Base-by-base conservation (phyloP, 2,888 invertebrate genomes). In the Andrena fulva region DNA sequence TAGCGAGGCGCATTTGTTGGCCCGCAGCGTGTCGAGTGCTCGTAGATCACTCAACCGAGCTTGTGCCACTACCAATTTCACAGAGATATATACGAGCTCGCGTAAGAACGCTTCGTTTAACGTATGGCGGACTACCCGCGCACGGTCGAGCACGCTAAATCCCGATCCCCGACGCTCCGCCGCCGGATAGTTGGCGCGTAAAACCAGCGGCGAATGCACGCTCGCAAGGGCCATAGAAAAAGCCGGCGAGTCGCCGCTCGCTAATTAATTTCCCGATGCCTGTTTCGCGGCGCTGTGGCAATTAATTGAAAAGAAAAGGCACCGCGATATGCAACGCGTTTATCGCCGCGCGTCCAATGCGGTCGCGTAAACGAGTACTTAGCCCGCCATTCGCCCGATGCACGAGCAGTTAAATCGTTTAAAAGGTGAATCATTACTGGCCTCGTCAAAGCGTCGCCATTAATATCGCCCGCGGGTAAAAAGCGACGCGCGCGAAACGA, bases 41-140 rank as follows among this genome's bases (percentile, higher is more conserved):
- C 91, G 90, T 90, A 89, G 86, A 90, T 90, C 90, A 90, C 88
- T 89, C 90, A 82, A 84, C 85, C 82, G 82, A 79, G 77, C 76
- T 63, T 68, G 75, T 77, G 85, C 84, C 80, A 83, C 87, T 86
- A 87, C 80, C 87, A 85, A 89, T 88, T 84, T 81, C 78, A 77
- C 73, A 66, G 86, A 82, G 77, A 87, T 74, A 77, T 67, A 77
- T 67, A 67, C 20, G 20, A 52, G 69, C 29, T 27, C 24, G 71
- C 66, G 77, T 79, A 85, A 85, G 77, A 72, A 78, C 71, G 74
- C 68, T 66, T 69, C 59, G 82, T 78, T 84, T 75, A 78, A 82
- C 75, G 78, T 66, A 69, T 24, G 62, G 66, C 67, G n/a, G 42
- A 29, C 63, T 73, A 67, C 59, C 63, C 56, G 68, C 29, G 33